Base-by-base conservation (phyloP, 2,113 vertebrate genomes). In the Tiliqua scincoides region DNA sequence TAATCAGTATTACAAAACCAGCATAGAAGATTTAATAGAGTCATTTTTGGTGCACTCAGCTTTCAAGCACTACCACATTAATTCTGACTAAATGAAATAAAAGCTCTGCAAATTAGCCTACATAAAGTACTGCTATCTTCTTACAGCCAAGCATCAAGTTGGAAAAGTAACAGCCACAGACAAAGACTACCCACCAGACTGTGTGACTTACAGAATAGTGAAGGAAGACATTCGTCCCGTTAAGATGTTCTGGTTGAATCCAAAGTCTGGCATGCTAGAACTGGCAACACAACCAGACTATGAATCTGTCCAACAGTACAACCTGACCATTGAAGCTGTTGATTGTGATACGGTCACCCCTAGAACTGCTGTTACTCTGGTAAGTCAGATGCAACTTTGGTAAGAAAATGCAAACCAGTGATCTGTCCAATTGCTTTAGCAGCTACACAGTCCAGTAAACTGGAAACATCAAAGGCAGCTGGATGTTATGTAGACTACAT, bases 1-100 rank as follows among this genome's bases (percentile, higher is more conserved):
- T 67, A 84, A 85, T 79, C 65, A 79, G 75, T 25, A 57, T 79
- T 85, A 74, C 35, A 85, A 85, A 85, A n/a, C 32, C 74, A 78
- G 54, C 63, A 40, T 21, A 30, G 32, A 76, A 84, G 43, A 84
- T 65, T n/a, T 85, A 70, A 43, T 71, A 85, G 83, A 32, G 52
- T 79, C 37, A 71, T 79, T 79, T 61, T 59, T 25, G 59, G 48
- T 59, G 32, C 25, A 15, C 52, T 70, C 35, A 25, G 35, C 65
- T 79, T 65, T 75, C 27, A 30, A 20, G 1, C 40, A 40, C 67
- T 35, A 35, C 37, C 59, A 57, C 54, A 43, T 79, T 71, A 48
- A 72, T 79, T 79, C 54, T 20, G 61, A 40, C 61, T 20, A 37
- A 83, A 83, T 83, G 52, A 83, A 85, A 67, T 15, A 30, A 62